Conservation (phyloP, 1,140 invertebrate species). For the Eriocheir sinensis region DNA sequence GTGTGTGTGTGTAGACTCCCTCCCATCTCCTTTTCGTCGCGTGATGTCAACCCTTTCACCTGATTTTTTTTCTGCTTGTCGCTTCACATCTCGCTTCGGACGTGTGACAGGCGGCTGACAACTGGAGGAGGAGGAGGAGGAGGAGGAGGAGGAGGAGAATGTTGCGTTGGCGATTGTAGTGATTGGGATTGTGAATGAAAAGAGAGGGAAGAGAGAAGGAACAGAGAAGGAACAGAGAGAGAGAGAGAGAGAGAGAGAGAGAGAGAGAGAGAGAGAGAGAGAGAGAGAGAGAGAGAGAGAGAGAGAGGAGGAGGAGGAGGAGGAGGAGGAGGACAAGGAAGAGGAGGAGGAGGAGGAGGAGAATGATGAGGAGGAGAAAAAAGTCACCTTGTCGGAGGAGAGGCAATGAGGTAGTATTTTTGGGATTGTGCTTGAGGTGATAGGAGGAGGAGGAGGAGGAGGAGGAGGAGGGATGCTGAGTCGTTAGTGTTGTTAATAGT, state of each 20-base stretch:
- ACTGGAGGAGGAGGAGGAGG: background rate
- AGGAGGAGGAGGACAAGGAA: background rate
- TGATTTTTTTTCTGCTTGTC: background rate
- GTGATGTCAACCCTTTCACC: background rate
- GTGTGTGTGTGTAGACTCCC: too few relatives aligned
- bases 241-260: background rate
- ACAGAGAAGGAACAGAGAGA: too few relatives aligned
- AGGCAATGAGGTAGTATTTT: background rate
- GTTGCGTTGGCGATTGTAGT: too few relatives aligned
- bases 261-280: background rate
- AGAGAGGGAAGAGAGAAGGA: too few relatives aligned
- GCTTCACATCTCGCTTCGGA: background rate
- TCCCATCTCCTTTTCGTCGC: background rate
- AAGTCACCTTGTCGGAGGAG: background rate
- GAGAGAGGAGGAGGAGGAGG: background rate
- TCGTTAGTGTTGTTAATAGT: too few relatives aligned
- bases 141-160: too few relatives aligned
- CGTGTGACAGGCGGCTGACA: background rate
- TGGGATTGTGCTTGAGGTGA: background rate
- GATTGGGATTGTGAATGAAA: too few relatives aligned
- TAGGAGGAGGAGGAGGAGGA: background rate
- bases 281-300: background rate
- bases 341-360: background rate
- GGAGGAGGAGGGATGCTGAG: background rate
- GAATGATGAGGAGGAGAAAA: background rate